These are phyloP conservation scores for Dasysyrphus albostriatus DNA, from an alignment of 2,888 invertebrate genomes.

Conservation along the genomic window DNA sequence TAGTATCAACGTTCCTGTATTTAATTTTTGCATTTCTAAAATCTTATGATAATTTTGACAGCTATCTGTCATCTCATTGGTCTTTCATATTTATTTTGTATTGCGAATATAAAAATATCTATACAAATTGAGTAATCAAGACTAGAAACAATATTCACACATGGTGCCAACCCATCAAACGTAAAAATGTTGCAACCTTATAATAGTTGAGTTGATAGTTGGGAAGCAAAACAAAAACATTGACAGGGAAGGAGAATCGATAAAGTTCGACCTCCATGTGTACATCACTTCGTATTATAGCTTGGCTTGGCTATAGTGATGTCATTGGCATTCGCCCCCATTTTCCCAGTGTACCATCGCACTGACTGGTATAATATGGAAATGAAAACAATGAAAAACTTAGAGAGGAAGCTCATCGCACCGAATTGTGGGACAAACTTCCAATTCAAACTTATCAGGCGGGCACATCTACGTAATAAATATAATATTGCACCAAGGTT, in stretches of 20 bases:
- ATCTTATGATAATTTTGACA: conserved; percentile 33
- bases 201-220: not conserved
- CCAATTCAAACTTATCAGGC: not conserved
- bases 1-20: conserved; percentile 4
- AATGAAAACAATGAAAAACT: not conserved
- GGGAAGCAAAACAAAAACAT: conserved; percentile 33
- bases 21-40: not conserved
- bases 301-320: conserved; percentile 22
- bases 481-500: conserved; percentile 44
- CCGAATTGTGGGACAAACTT: conserved; percentile 10
- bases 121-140: conserved; percentile 38
- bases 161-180: not conserved
- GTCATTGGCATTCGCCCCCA: conserved; percentile 71
- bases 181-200: not conserved
- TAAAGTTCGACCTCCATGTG: conserved; percentile 63
- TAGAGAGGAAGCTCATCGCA: not conserved
- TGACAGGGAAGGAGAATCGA: conserved; percentile 53
- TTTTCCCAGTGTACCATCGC: conserved; percentile 18
- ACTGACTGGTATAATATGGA: not conserved
- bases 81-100: not conserved
- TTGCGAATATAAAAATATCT: not conserved
- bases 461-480: not conserved
- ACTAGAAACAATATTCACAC: not conserved
- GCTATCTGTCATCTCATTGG: conserved; percentile 25
- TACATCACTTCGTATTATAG: not conserved